Conservation (phyloP, 2,888 invertebrate species). For the Erynnis tages region DNA sequence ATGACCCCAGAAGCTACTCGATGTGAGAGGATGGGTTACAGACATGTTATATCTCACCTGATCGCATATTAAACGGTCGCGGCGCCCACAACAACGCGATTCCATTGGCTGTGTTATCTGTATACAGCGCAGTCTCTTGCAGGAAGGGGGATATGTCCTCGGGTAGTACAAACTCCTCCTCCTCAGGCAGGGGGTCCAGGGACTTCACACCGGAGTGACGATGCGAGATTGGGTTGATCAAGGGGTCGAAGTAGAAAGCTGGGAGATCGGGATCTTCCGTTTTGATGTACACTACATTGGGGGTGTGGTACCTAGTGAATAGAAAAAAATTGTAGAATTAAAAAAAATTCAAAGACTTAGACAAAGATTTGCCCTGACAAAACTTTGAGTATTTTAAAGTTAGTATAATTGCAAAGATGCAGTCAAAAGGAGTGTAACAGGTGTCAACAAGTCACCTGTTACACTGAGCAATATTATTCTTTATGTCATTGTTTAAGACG, state of each 20-base stretch:
- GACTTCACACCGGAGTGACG: slow-evolving; percentile 90
- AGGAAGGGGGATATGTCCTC: slow-evolving; percentile 96
- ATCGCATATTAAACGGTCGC: slow-evolving; percentile 97
- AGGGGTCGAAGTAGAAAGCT: slow-evolving; percentile 99
- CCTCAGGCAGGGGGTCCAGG: slow-evolving; percentile 93
- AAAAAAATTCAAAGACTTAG: slow-evolving; percentile 1
- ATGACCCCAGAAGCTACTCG: no score
- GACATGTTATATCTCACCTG: slow-evolving; percentile 73
- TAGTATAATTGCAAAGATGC: no score
- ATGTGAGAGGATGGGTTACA: no score
- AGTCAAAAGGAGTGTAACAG: no score
- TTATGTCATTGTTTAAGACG: no score
- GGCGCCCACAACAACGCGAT: slow-evolving; percentile 99
- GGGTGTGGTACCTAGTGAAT: slow-evolving; percentile 95
- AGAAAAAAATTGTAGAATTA: not conserved
- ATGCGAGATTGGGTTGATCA: slow-evolving; percentile 99
- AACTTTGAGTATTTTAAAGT: no score
- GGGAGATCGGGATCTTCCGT: slow-evolving; percentile 99
- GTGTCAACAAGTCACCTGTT: no score
- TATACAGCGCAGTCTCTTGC: slow-evolving; percentile 97
- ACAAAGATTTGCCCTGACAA: no score
- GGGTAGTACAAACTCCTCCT: slow-evolving; percentile 96
- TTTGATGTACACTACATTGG: slow-evolving; percentile 99
- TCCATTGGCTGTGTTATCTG: slow-evolving; percentile 99
- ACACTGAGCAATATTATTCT: no score